Evolutionary conservation across 2,113 vertebrate genomes (phyloP), one percentile per base, ranked within the genome.

Genomic region (Xiphorhynchus elegans): DNA sequence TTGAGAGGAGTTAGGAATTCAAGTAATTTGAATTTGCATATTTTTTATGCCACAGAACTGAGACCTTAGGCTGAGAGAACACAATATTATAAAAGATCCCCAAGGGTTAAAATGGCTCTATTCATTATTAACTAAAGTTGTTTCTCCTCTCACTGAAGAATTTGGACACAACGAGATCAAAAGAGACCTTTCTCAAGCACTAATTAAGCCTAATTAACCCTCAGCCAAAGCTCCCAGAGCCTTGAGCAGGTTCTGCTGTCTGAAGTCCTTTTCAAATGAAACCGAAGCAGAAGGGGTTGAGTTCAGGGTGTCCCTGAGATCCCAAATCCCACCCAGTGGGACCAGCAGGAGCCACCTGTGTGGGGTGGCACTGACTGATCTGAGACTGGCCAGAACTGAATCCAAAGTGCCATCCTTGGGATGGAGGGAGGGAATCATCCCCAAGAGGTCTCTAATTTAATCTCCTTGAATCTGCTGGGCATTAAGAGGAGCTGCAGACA

Each of bases 321-420:
- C 17, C 12, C 25, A 9, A 10, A 21, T 23, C 19, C 52, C 19
- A 39, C 4, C 5, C 20, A 26, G 13, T 28, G 28, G 28, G 64
- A 23, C 40, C 63, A 24, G 5, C 8, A 0, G 1, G 29, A 49
- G 13, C 9, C 2, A 2, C 15, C 13, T 33, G 5, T 35, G 18
- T 42, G 28, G 13, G 44, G 37, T 35, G 12, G 28, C 21, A 50
- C 4, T 39, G 26, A 44, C 15, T 40, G 39, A 40, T 9, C 39
- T 40, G 39, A 40, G 11, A 40, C 40, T 11, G 40, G 37, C 8
- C 14, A 17, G 17, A 78, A 26, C 9, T 9, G 16, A 44, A 33
- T 44, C 16, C 33, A 52, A n/a, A 59, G n/a, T 16, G 35, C 44
- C 52, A 79, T n/a, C 39, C 10, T 16, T 11, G 8, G 37, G 21